Evolutionary conservation across 2,888 invertebrate species (phyloP), one percentile per base, ranked within the genome.

Genomic region (Gnatocerus cornutus): DNA sequence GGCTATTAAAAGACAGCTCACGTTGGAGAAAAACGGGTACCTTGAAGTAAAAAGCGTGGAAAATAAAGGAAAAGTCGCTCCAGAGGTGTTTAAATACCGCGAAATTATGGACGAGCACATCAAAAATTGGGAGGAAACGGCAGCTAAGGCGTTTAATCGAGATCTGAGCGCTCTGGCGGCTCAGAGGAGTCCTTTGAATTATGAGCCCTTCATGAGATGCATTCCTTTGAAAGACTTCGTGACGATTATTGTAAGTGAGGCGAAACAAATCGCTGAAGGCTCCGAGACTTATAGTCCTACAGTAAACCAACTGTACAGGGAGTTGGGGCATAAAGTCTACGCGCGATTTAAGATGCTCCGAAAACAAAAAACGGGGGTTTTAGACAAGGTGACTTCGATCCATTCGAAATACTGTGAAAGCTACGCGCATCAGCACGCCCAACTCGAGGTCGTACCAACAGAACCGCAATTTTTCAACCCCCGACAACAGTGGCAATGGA

Each of bases 241-340:
- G 1, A 87, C 90, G 52, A 87, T 92, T 55, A 87, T 93, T 45
- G 85, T 93, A 76, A 86, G 89, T 64, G 94, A 95, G 83, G 88
- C 94, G 5, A 89, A 87, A 76, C 90, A 80, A 76, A 80, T 95
- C 8, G 91, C 92, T 0, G 90, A 91, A 77, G 93, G 93, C 4
- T 95, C 94, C 0, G 94, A 94, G 81, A 90, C 91, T 0, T 94
- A 91, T 83, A 94, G 94, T 82, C 92, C 92, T 0, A 89, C 91
- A 0, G 87, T 92, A 0, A 86, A 87, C 55, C 82, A 88, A 66
- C 83, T 96, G 55, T 90, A 92, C 74, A 85, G 87, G 68, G 88
- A 90, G 21, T 82, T 96, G 3, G 96, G 95, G 2, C 83, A 85
- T 4, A 89, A 90, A 82, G 92, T 94, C 0, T 90, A 91, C 80